Conservation (phyloP, 2,888 invertebrate species). For the Aphidius colemani region DNA sequence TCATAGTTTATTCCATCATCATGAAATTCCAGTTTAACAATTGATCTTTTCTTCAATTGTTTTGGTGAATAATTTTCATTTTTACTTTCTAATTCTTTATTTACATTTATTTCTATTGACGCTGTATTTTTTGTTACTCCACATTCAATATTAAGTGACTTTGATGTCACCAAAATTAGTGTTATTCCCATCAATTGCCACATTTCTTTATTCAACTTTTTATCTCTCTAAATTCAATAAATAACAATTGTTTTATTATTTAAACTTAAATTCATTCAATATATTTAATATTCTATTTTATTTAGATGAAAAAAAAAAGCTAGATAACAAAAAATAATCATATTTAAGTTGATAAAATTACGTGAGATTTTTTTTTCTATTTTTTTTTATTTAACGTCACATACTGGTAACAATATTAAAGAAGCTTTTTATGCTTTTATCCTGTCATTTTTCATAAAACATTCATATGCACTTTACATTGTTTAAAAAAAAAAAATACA, state of each 20-base stretch:
- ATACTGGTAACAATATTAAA: no score
- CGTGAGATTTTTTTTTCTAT: no score
- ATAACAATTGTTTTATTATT: neutral
- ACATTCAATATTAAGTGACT: conserved; percentile 2
- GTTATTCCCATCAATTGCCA: conserved; percentile 16
- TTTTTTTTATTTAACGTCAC: no score
- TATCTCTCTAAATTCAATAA: neutral
- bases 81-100: neutral
- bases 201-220: conserved; percentile 2
- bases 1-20: conserved; percentile 15
- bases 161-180: conserved; percentile 4
- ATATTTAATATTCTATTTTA: no score
- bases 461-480: no score
- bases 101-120: neutral
- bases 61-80: neutral
- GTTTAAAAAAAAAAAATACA: no score
- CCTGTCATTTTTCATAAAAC: no score
- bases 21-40: conserved; percentile 20
- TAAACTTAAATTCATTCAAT: neutral
- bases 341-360: no score
- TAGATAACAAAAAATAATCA: no score
- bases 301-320: no score
- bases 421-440: no score
- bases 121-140: neutral
- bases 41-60: conserved; percentile 25